Evolutionary conservation across 1,140 invertebrate genomes (phyloP).

Genomic region (Pogonognathellus flavescens): DNA sequence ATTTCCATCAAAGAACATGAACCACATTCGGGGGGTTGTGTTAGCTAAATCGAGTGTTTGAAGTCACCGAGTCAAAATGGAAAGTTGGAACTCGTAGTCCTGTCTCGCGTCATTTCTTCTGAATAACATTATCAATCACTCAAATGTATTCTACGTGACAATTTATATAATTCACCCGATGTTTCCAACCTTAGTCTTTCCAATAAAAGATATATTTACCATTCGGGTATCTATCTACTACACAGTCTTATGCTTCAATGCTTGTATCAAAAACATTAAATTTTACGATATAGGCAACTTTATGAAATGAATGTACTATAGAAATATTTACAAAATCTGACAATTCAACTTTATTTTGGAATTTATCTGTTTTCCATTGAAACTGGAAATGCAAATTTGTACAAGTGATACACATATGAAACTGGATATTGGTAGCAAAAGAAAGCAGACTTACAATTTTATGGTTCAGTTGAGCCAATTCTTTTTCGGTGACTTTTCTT

Average conservation of each 20-base stretch:
- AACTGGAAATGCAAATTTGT: not conserved
- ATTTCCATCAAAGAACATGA: slow-evolving; percentile 20
- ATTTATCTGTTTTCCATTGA: too few species aligned
- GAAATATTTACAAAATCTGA: too few species aligned
- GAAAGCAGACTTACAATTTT: slow-evolving; percentile 84
- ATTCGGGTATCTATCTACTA: not conserved
- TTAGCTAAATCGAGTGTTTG: not conserved
- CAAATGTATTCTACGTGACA: not conserved
- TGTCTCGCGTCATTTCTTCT: slow-evolving; percentile 8
- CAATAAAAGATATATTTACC: too few species aligned
- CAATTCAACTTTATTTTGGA: too few species aligned
- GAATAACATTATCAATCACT: not conserved
- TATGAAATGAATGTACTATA: too few species aligned
- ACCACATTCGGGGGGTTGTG: not conserved
- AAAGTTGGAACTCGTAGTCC: slow-evolving; percentile 1
- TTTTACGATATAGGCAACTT: too few species aligned
- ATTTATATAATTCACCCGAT: too few species aligned
- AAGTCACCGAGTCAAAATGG: slow-evolving; percentile 15
- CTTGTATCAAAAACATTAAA: too few species aligned
- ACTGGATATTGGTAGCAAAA: not conserved
- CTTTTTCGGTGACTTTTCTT: slow-evolving; percentile 84
- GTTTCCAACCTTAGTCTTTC: too few species aligned
- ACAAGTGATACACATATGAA: not conserved
- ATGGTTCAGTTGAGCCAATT: slow-evolving; percentile 86
- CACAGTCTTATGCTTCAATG: not conserved